Conservation (phyloP, 2,888 invertebrate species). For the Troglohyphantes excavatus region DNA sequence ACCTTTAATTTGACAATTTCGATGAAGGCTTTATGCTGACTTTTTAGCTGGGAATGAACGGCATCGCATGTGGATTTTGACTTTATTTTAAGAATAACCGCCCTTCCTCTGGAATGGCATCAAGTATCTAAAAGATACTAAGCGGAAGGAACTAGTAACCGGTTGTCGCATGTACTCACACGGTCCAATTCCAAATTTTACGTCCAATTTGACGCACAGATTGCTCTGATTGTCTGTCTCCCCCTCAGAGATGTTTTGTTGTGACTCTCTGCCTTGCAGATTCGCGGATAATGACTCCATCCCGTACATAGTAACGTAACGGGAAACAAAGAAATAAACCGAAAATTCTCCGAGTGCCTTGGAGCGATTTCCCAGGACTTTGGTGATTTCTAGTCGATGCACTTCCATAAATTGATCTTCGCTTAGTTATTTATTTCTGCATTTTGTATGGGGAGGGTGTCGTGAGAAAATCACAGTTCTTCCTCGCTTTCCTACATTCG, state of each 20-base stretch:
- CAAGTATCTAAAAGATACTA: too few species aligned
- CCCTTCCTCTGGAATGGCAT: too few species aligned
- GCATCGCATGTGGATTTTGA: too few species aligned
- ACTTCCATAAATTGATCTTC: slow-evolving; percentile 15
- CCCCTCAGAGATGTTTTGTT: slow-evolving; percentile 32
- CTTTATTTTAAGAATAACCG: too few species aligned
- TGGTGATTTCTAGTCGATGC: slow-evolving; percentile 24
- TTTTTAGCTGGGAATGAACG: too few species aligned
- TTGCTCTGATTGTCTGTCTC: slow-evolving; percentile 55
- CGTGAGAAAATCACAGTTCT: slow-evolving; percentile 55
- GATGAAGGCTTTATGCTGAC: too few species aligned
- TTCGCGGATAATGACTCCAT: slow-evolving; percentile 61
- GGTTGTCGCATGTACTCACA: slow-evolving; percentile 33
- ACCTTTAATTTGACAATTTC: too few species aligned
- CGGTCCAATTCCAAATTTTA: slow-evolving; percentile 70
- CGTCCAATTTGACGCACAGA: slow-evolving; percentile 72
- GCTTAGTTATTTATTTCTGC: slow-evolving; percentile 27
- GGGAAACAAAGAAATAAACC: slow-evolving; percentile 23
- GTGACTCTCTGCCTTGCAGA: slow-evolving; percentile 30
- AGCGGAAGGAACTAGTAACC: slow-evolving; percentile 21
- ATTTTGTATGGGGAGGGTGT: not conserved
- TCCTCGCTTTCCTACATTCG: slow-evolving; percentile 40
- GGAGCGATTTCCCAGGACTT: slow-evolving; percentile 66
- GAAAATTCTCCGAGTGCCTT: slow-evolving; percentile 50
- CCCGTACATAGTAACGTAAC: slow-evolving; percentile 44